phyloP scores from a whole-genome alignment of 2,797 vertebrate genomes.

The Spheniscus humboldti region DNA sequence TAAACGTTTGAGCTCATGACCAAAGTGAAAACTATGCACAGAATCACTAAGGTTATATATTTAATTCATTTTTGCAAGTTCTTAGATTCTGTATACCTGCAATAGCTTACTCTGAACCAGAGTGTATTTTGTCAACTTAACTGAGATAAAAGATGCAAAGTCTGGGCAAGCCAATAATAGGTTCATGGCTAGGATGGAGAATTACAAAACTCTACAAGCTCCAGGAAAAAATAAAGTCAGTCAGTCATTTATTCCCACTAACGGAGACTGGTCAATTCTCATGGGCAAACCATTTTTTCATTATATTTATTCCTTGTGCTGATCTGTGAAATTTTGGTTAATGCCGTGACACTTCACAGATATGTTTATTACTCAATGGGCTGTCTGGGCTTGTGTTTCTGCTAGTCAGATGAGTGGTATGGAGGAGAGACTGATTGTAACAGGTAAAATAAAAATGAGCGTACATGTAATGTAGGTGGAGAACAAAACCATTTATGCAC shows the following conservation, averaged over 20 bases:
- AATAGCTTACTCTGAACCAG: background rate
- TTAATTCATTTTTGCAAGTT: background rate
- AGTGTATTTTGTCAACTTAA: background rate
- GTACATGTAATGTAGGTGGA: background rate
- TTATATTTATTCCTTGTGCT: background rate
- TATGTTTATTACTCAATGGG: background rate
- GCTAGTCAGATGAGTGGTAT: background rate
- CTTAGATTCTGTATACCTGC: background rate
- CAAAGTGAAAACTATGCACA: background rate
- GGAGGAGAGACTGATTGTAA: background rate
- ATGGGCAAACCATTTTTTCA: background rate
- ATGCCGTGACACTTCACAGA: background rate
- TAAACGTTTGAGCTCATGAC: background rate
- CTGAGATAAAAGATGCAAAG: background rate
- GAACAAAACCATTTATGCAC: background rate
- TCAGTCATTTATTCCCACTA: background rate
- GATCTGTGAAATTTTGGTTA: background rate
- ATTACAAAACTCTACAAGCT: background rate
- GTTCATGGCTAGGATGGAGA: background rate
- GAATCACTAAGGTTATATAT: background rate
- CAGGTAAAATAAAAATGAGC: background rate
- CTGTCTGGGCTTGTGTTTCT: background rate
- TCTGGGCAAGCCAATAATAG: background rate
- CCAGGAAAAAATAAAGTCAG: background rate
- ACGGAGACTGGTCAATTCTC: background rate